Evolutionary conservation across 2,888 invertebrate species (phyloP), one percentile per base, ranked within the genome.

Genomic region (Melikaiella ostensackeni): DNA sequence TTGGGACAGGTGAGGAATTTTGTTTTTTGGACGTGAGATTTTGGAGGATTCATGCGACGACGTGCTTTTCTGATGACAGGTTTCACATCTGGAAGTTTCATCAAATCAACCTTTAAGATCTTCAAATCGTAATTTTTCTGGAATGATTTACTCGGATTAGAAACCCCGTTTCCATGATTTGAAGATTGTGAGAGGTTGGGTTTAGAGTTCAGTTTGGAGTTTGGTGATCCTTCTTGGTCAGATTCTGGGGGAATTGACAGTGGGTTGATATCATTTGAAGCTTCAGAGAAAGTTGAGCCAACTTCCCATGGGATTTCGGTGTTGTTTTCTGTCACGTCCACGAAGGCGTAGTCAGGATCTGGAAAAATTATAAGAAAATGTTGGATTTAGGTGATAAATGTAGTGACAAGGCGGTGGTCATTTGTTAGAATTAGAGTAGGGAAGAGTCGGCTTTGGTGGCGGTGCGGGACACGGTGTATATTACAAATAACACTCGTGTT

Each of bases 61-160:
- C 24, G 59, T 27, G 59, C 21, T 7, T 59, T 59, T 13, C 21
- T 30, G n/a, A 30, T 33, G 8, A 30, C 9, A 33, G 50, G 46
- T 50, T 70, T 24, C 4, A 27, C n/a, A 6, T 70, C 70, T 46
- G 70, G 50, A 30, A 70, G 70, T 70, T 70, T 70, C 30, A 2
- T n/a, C 21, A 70, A 55, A 30, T 55, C 50, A n/a, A 70, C 70
- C 50, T 70, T 70, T n/a, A 70, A 50, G 16, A 33, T 70, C 30
- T 70, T 70, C 50, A 55, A 1, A 30, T 70, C n/a, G 30, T 13
- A 70, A 1, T n/a, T 70, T 55, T 55, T 46, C 9, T 11, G 30
- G 6, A 6, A 55, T 33, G 9, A 19, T 30, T 70, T 13, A n/a
- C 2, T 63, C 4, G 30, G n/a, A 16, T 11, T n/a, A 0, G n/a